Conservation (phyloP, 2,888 invertebrate species). For the Opisthograptis luteolata region DNA sequence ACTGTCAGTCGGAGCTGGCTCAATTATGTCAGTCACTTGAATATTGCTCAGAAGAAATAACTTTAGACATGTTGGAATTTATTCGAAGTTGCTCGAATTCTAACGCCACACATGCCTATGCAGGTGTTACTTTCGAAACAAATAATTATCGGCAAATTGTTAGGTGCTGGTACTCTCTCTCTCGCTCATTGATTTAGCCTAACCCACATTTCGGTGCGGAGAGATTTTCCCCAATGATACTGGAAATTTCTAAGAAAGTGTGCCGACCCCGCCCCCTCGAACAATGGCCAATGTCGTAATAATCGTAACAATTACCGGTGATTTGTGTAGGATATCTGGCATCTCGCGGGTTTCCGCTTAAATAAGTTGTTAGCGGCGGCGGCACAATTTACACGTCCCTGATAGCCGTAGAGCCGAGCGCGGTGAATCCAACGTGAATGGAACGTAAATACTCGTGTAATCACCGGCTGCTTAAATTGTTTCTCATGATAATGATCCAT, state of each 20-base stretch:
- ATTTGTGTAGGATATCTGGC: slow-evolving; percentile 54
- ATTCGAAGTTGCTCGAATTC: neutral
- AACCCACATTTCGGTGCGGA: slow-evolving; percentile 53
- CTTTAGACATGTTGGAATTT: neutral
- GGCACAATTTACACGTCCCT: slow-evolving; percentile 58
- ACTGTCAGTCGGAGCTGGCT: slow-evolving; percentile 3
- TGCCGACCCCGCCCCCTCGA: slow-evolving; percentile 48
- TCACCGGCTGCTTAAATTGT: slow-evolving; percentile 32
- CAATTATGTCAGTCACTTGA: slow-evolving; percentile 23
- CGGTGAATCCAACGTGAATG: slow-evolving; percentile 31
- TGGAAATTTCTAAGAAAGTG: slow-evolving; percentile 53
- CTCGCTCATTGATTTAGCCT: slow-evolving; percentile 49
- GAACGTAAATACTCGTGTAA: slow-evolving; percentile 39
- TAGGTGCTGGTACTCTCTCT: slow-evolving; percentile 44
- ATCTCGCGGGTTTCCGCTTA: slow-evolving; percentile 50
- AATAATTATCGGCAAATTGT: slow-evolving; percentile 26
- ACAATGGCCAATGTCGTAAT: slow-evolving; percentile 65
- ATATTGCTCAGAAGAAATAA: neutral
- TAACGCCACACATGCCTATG: neutral
- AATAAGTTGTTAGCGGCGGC: slow-evolving; percentile 35
- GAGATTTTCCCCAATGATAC: slow-evolving; percentile 41
- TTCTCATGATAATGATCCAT: slow-evolving; percentile 40
- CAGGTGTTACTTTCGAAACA: slow-evolving; percentile 25
- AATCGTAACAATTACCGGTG: slow-evolving; percentile 57
- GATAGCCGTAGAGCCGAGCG: slow-evolving; percentile 30